Evolutionary conservation across 2,888 invertebrate species (phyloP), one percentile per base, ranked within the genome.

Genomic region (Psococerastis gibbosa): DNA sequence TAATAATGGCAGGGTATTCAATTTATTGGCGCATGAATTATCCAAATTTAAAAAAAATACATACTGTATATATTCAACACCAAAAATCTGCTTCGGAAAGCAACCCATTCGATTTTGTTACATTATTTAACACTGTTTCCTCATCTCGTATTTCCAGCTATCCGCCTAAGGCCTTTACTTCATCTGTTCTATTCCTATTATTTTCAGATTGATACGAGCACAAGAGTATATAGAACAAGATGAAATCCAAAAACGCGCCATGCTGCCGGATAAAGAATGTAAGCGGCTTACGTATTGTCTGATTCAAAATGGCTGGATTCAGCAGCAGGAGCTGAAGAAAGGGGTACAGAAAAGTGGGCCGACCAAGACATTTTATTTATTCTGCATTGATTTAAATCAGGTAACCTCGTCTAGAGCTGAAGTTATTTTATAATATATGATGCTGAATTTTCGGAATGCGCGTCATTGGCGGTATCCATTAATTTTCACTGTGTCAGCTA

Each of bases 201-300:
- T 27, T 34, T 45, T 63, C 58, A 78, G 89, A 48, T 70, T 95
- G 48, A 75, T 95, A 23, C 70, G 79, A 41, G 60, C 69, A 32
- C 82, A 81, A 55, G 78, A 78, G 51, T 87, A 75, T 56, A 75
- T 92, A 46, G 94, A 94, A 59, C 87, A 91, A 52, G 91, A 87
- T 49, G 79, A 85, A 57, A 81, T 95, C 46, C 91, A 92, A 58
- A 83, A 85, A 54, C 66, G 82, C 51, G 89, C 85, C 0, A 91
- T 95, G 92, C 74, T 95, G 53, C 84, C 88, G 1, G 79, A 84
- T 18, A 95, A 94, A 59, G 89, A 92, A 60, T 84, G 88, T 2
- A 94, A 94, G 58, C 74, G 82, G 49, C 62, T 91, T 11, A 78
- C 88, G 0, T 92, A 91, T 60, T 78, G 74, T 51, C 63, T 97